Evolutionary conservation across 30 jellyfish, hydroid and myxozoan species (phyloP).

Genomic region (Morbakka virulenta): DNA sequence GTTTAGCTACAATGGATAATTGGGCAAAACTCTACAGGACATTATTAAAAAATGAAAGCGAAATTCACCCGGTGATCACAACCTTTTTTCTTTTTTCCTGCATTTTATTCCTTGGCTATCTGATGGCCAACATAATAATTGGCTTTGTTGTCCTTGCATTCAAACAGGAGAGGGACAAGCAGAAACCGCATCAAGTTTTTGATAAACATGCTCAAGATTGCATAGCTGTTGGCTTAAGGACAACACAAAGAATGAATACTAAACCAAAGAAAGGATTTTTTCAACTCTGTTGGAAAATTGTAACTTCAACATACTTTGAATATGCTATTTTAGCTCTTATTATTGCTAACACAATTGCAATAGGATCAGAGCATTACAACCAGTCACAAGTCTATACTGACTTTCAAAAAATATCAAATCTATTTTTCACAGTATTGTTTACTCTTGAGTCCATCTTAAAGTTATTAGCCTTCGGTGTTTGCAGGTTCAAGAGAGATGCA

Average conservation of each 20-base stretch:
- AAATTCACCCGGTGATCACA: background rate
- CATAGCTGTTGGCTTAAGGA: conserved; percentile 36
- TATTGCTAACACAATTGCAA: conserved; percentile 26
- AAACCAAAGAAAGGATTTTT: background rate
- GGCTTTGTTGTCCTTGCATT: conserved; percentile 76
- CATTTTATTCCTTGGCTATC: conserved; percentile 51
- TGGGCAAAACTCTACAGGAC: conserved; percentile 42
- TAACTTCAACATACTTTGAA: conserved; percentile 42
- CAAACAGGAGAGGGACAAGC: conserved; percentile 58
- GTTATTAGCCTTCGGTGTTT: conserved; percentile 36
- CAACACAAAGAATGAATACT: conserved; percentile 2
- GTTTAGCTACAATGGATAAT: conserved; percentile 63
- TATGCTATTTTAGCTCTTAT: conserved; percentile 25
- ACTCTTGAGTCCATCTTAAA: conserved; percentile 48
- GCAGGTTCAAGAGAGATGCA: conserved; percentile 28
- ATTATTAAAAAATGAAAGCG: background rate
- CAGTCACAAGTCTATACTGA: conserved; percentile 17
- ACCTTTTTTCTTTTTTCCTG: conserved; percentile 45
- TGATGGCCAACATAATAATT: conserved; percentile 65
- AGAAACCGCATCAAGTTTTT: conserved; percentile 37
- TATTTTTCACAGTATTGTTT: conserved; percentile 48
- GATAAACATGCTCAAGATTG: conserved; percentile 67
- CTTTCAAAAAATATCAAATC: conserved; percentile 39
- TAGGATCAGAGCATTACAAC: conserved; percentile 55
- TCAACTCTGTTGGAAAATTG: background rate